Percentiles rank a stretch among this genome's conserved stretches.
Evolutionary conservation across 1,140 invertebrate genomes (phyloP).

Genomic region (Wasmannia auropunctata): DNA sequence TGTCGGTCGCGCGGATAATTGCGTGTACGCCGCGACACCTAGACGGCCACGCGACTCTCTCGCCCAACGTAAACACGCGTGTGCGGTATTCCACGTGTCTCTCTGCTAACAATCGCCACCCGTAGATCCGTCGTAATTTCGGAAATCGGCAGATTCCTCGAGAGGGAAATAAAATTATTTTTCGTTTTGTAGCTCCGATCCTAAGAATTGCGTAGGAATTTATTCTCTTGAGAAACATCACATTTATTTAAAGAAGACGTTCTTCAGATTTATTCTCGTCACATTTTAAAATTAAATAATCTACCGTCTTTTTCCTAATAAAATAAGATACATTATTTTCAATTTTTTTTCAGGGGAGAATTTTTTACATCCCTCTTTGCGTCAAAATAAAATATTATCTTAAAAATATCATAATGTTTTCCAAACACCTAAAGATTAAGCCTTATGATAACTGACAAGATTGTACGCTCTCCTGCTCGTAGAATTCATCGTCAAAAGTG

Average conservation of each 20-base stretch:
- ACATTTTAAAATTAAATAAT: background rate
- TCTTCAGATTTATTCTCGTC: background rate
- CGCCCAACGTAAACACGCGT: background rate
- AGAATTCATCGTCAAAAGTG: slow-evolving; percentile 1
- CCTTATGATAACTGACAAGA: background rate
- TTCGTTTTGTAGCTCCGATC: background rate
- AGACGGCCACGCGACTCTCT: slow-evolving; percentile 37
- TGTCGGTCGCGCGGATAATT: slow-evolving; percentile 47
- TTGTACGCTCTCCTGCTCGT: background rate
- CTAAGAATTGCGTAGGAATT: background rate
- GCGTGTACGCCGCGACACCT: background rate
- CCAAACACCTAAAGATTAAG: background rate
- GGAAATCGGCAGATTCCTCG: background rate
- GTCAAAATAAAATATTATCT: background rate
- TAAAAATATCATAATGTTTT: background rate
- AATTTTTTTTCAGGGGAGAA: background rate
- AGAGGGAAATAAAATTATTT: background rate
- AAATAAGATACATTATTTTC: background rate
- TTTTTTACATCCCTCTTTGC: background rate
- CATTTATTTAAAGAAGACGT: background rate
- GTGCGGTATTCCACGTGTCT: background rate
- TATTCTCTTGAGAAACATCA: background rate
- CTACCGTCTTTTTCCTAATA: background rate
- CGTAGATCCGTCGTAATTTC: background rate
- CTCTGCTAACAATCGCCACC: background rate